Evolutionary conservation across 2,888 invertebrate species (phyloP).

Genomic region (Trachelus troglodyta): DNA sequence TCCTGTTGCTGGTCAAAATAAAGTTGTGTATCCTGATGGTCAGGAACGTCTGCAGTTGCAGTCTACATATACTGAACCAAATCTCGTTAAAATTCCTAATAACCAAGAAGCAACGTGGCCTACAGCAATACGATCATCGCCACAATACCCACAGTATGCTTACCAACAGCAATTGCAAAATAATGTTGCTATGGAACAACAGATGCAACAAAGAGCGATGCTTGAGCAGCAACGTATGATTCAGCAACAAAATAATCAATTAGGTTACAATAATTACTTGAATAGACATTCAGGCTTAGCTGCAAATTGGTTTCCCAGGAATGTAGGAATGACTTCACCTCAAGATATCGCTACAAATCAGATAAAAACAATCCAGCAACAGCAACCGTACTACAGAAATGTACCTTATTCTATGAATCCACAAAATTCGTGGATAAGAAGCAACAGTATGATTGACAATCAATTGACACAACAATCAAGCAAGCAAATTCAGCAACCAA

Average conservation of each 20-base stretch:
- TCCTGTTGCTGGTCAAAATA: slow-evolving; percentile 35
- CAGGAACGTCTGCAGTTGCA: background rate
- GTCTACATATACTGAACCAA: background rate
- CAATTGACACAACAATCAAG: background rate
- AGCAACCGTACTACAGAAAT: background rate
- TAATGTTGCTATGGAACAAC: slow-evolving; percentile 22
- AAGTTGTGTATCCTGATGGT: slow-evolving; percentile 16
- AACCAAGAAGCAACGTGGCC: too few species aligned
- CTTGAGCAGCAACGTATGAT: background rate
- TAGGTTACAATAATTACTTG: slow-evolving; percentile 15
- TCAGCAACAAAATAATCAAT: slow-evolving; percentile 8
- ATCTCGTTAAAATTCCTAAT: background rate
- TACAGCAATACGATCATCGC: too few species aligned
- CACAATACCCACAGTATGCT: slow-evolving; percentile 22
- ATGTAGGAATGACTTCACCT: slow-evolving; percentile 38
- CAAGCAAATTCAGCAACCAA: background rate
- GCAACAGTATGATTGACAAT: background rate
- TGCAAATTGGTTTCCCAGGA: background rate
- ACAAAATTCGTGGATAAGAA: background rate
- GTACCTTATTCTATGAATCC: background rate
- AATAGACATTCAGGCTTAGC: slow-evolving; percentile 7
- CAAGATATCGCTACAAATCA: slow-evolving; percentile 35
- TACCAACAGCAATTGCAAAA: slow-evolving; percentile 31
- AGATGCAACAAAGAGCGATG: slow-evolving; percentile 30
- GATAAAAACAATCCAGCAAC: slow-evolving; percentile 3